phyloP scores from a whole-genome alignment of 2,113 vertebrate genomes.

The Oncorhynchus masou region DNA sequence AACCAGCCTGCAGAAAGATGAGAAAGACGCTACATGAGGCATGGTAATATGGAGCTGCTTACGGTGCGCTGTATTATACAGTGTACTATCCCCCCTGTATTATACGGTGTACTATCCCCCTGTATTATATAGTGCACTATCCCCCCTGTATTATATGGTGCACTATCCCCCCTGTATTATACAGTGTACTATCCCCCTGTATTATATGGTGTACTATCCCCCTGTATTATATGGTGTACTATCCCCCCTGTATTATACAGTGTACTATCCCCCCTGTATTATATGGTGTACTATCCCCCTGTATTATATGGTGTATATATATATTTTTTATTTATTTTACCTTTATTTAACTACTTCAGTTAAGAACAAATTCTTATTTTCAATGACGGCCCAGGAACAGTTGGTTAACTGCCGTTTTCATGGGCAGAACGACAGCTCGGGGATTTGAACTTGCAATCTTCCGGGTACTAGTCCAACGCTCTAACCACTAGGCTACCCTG shows the following conservation, averaged over 20 bases:
- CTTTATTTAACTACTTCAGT: too few species aligned
- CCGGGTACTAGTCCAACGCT: too few species aligned
- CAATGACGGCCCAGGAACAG: too few species aligned
- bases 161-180: constrained; percentile 13
- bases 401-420: too few species aligned
- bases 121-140: constrained; percentile 22
- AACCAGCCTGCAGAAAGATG: background rate
- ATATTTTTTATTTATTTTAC: too few species aligned
- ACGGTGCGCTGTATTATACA: background rate
- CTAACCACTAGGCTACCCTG: too few species aligned
- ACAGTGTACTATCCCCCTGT: too few species aligned
- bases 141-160: constrained; percentile 5
- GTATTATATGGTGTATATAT: constrained; percentile 17
- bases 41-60: constrained; percentile 19
- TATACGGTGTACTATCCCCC: too few species aligned
- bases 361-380: too few species aligned
- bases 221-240: background rate
- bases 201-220: background rate
- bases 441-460: too few species aligned
- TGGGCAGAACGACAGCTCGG: too few species aligned
- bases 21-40: background rate
- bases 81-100: constrained; percentile 18
- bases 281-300: too few species aligned
- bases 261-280: constrained; percentile 18
- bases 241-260: background rate